Evolutionary conservation across 2,888 invertebrate species (phyloP), one percentile per base, ranked within the genome.

Genomic region (Urechis unicinctus): DNA sequence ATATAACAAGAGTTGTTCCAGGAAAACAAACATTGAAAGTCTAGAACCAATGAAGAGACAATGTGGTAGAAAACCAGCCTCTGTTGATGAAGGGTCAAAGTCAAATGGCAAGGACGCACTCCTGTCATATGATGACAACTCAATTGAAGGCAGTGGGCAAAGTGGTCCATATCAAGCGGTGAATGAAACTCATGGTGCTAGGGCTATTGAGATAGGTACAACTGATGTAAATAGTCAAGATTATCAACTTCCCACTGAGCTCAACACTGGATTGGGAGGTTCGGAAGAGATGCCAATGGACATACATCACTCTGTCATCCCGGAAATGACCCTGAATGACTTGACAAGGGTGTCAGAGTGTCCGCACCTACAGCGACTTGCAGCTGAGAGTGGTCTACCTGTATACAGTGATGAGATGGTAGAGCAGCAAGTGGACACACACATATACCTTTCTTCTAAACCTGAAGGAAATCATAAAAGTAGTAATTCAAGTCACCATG

Each of bases 361-460:
- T 43, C 56, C 56, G 17, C 53, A 54, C 31, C 56, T 56, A 4
- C 26, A 56, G 46, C 21, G 26, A 25, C 22, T 52, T 13, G 52
- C 31, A 17, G 44, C 36, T 36, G 17, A 36, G 9, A 36, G 36
- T 36, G 36, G 36, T 36, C 36, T 36, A 36, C n/a, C n/a, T n/a
- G 36, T 36, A 17, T 9, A 13, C 17, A 36, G 36, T 36, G 36
- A 36, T 36, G 36, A 36, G 17, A 36, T 36, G 36, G 17, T 36
- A 17, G 36, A 36, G n/a, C n/a, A n/a, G n/a, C n/a, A n/a, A n/a
- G n/a, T n/a, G n/a, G n/a, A n/a, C n/a, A n/a, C n/a, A n/a, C n/a
- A n/a, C n/a, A n/a, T n/a, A n/a, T n/a, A n/a, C n/a, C n/a, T n/a
- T n/a, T n/a, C n/a, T n/a, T n/a, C n/a, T n/a, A n/a, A n/a, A n/a